Base-by-base conservation (phyloP, 2,797 vertebrate genomes). In the Rhynchonycteris naso region DNA sequence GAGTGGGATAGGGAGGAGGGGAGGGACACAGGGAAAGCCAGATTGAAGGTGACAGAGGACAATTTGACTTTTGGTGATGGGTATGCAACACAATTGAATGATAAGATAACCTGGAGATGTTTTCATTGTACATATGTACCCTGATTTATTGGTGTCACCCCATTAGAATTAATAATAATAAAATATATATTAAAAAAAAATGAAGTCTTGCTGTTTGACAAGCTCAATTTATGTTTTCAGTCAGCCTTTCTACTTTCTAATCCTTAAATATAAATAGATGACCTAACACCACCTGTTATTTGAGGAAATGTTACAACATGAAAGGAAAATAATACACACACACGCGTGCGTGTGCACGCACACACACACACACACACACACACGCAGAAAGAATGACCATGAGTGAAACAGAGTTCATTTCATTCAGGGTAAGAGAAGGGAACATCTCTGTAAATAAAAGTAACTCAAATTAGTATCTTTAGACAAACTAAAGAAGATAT, bases 211-310 rank as follows among this genome's bases (percentile, higher is more conserved):
- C n/a, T 50, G 7, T 9, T 61, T n/a, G 19, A 79, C 58, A 74
- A 74, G 52, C 22, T 68, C 21, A 15, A n/a, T 76, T 35, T 8
- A 9, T 30, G 19, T 63, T 47, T 88, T 58, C 35, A 56, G 30
- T 56, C 50, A 84, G 30, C n/a, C 47, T 68, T 88, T 47, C 68
- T 24, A 8, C 33, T 52, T 24, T 63, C 16, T 65, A 69, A 54
- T 71, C 16, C 56, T 82, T 87, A 82, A 91, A 28, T 50, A 90
- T n/a, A 87, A 84, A 88, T n/a, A 78, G 82, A 71, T 14, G 24
- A 12, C 3, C 69, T 35, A 79, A 86, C 11, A 47, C n/a, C 24
- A 75, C 18, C 12, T 71, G 7, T 78, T 69, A 56, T 76, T 82
- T 95, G 47, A 82, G 47, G 61, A 50, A 58, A 71, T 16, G 50